A percentile compares a stretch with the other conserved stretches of the same genome.
phyloP scores from a whole-genome alignment of 1,140 invertebrate genomes.

The Lepeophtheirus salmonis region DNA sequence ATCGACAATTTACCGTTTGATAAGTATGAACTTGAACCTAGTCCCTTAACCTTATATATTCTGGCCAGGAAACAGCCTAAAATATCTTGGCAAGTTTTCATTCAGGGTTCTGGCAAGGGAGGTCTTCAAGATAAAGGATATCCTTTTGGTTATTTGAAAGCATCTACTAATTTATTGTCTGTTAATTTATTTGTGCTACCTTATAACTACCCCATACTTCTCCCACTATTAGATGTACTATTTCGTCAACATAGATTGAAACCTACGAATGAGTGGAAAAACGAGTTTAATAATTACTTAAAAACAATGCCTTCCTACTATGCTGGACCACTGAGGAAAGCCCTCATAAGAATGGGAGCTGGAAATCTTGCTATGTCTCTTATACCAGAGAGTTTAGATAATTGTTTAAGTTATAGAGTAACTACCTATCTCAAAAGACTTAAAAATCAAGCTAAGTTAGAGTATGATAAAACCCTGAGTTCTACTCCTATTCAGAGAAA shows the following conservation, averaged over 20 bases:
- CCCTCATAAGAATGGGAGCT: conserved; percentile 67
- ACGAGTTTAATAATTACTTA: conserved; percentile 78
- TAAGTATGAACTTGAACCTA: conserved; percentile 95
- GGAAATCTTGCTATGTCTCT: conserved; percentile 52
- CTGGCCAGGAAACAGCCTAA: conserved; percentile 84
- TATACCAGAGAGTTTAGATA: conserved; percentile 78
- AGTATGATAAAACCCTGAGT: conserved; percentile 70
- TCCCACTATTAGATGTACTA: conserved; percentile 79
- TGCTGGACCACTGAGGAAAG: conserved; percentile 71
- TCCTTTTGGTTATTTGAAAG: conserved; percentile 96
- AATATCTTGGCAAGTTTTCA: conserved; percentile 91
- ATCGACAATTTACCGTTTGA: conserved; percentile 95
- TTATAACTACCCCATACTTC: conserved; percentile 89
- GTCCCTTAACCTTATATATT: conserved; percentile 87
- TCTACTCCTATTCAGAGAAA: neutral
- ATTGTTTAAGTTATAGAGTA: conserved; percentile 75
- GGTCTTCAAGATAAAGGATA: conserved; percentile 49
- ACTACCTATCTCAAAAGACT: conserved; percentile 83
- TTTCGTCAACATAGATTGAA: conserved; percentile 75
- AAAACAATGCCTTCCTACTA: conserved; percentile 91
- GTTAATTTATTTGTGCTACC: conserved; percentile 96
- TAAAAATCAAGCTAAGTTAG: conserved; percentile 85
- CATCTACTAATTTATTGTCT: conserved; percentile 74
- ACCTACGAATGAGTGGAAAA: conserved; percentile 67
- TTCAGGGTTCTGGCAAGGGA: conserved; percentile 69